phyloP scores from a whole-genome alignment of 2,888 invertebrate species.

The Bellardia bayeri region DNA sequence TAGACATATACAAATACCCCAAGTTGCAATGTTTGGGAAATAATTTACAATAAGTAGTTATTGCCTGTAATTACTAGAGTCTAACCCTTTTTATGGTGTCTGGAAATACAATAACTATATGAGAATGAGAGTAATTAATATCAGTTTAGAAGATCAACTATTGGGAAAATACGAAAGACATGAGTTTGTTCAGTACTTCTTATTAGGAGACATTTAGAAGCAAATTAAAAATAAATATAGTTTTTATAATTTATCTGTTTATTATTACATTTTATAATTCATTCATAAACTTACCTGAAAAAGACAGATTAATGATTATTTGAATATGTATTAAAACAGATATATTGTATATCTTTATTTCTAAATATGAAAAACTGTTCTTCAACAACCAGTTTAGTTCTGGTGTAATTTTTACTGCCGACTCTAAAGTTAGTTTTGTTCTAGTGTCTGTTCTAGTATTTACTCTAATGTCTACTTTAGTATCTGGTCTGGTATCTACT shows the following conservation, averaged over 20 bases:
- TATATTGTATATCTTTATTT: too few species aligned
- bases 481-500: too few species aligned
- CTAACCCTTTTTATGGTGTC: not conserved
- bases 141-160: not conserved
- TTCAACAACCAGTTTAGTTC: too few species aligned
- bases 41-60: conserved; percentile 62
- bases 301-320: not conserved
- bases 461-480: too few species aligned
- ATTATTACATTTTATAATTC: not conserved
- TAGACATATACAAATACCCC: conserved; percentile 3
- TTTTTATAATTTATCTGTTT: not conserved
- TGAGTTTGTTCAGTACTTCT: not conserved
- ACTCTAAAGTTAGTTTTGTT: too few species aligned
- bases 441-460: too few species aligned
- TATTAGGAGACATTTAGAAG: too few species aligned
- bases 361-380: too few species aligned
- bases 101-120: not conserved
- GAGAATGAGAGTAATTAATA: not conserved
- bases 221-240: not conserved
- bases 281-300: conserved; percentile 4
- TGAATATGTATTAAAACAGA: too few species aligned
- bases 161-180: not conserved
- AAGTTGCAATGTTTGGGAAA: conserved; percentile 25
- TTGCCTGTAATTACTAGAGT: conserved; percentile 39
- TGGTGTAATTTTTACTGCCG: too few species aligned